These are phyloP conservation scores for Hecatera dysodea DNA, from an alignment of 2,888 invertebrate genomes.

Conservation along the genomic window DNA sequence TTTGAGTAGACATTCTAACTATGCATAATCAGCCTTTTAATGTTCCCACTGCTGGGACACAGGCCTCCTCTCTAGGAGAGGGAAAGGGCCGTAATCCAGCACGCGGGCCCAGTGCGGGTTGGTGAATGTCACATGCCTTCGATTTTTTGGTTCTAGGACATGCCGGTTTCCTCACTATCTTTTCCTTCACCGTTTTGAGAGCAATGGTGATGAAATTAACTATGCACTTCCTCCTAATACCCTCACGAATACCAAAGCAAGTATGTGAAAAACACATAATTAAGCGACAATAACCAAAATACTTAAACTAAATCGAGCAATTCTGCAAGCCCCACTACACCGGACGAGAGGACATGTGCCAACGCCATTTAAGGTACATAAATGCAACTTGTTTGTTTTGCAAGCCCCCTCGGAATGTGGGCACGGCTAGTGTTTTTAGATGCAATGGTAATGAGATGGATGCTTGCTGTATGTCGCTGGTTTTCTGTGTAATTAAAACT, in stretches of 20 bases:
- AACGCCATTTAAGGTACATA: constrained; percentile 77
- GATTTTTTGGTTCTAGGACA: too few species aligned
- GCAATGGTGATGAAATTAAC: too few species aligned
- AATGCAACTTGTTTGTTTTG: constrained; percentile 75
- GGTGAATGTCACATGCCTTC: too few species aligned
- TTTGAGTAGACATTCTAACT: not conserved
- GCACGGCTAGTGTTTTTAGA: constrained; percentile 72
- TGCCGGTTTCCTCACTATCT: too few species aligned
- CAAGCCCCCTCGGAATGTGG: constrained; percentile 76
- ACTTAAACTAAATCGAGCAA: constrained; percentile 35
- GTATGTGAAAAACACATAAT: constrained; percentile 1
- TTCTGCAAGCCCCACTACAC: constrained; percentile 39
- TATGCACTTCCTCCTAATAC: not conserved
- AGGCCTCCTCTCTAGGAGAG: too few species aligned
- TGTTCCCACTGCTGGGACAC: too few species aligned
- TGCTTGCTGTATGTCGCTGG: constrained; percentile 30
- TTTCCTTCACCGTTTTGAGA: too few species aligned
- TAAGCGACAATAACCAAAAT: constrained; percentile 35
- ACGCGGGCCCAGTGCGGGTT: too few species aligned
- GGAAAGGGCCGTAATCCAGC: too few species aligned
- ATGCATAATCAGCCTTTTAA: too few species aligned
- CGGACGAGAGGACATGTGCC: constrained; percentile 80
- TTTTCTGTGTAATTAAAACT: constrained; percentile 49
- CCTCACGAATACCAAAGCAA: not conserved
- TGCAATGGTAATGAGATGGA: constrained; percentile 56